A percentile compares a stretch with the other conserved stretches of the same genome.
Conservation (phyloP, 2,888 invertebrate genomes). For the Leptopilina myrica region DNA sequence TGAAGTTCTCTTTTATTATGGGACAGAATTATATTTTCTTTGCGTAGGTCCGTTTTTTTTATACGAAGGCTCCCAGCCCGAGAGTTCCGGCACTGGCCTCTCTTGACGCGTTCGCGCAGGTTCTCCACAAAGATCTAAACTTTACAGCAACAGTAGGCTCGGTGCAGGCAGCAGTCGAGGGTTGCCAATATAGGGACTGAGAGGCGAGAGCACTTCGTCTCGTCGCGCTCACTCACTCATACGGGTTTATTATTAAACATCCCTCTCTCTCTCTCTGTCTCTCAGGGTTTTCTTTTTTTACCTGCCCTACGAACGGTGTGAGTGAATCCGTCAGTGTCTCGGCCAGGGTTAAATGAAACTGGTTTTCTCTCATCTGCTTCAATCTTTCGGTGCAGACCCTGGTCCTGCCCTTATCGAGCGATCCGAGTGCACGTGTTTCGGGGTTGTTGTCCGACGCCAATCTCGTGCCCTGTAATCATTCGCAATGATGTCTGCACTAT, state of each 20-base stretch:
- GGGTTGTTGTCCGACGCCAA: constrained; percentile 11
- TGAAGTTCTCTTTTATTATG: background rate
- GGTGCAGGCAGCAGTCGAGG: constrained; percentile 14
- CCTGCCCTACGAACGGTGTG: constrained; percentile 19
- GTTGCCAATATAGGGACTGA: background rate
- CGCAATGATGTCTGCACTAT: background rate
- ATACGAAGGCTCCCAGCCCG: background rate
- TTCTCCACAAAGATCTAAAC: constrained; percentile 10
- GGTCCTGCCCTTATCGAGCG: constrained; percentile 32
- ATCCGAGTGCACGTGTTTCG: constrained; percentile 31
- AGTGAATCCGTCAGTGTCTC: constrained; percentile 25
- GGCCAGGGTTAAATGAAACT: constrained; percentile 21
- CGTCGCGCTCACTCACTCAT: background rate
- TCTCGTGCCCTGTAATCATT: background rate
- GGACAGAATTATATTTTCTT: constrained; percentile 12
- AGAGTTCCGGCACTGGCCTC: constrained; percentile 23
- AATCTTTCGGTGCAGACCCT: constrained; percentile 1
- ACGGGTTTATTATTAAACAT: constrained; percentile 24
- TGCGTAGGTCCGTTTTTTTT: constrained; percentile 20
- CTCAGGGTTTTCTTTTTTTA: constrained; percentile 32
- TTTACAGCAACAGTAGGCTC: background rate
- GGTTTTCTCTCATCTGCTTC: constrained; percentile 8
- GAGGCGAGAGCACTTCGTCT: constrained; percentile 1
- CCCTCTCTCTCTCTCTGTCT: constrained; percentile 17
- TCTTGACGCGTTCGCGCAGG: constrained; percentile 1